These are phyloP conservation scores for Phragmatobia fuliginosa DNA, from an alignment of 2,888 invertebrate genomes.

Conservation along the genomic window DNA sequence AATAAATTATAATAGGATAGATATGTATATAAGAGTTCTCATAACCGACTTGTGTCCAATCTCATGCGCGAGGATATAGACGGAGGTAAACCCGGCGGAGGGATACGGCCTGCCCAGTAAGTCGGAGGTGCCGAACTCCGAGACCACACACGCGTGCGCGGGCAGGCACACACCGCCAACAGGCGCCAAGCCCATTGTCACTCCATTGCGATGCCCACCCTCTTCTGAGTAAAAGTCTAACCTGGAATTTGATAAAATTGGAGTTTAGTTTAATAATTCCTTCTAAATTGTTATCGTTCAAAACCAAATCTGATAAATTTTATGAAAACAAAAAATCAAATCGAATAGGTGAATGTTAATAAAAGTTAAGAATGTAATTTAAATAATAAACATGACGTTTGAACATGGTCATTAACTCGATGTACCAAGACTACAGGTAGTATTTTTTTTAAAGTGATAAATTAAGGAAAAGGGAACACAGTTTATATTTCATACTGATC, in stretches of 20 bases:
- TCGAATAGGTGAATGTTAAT: no score
- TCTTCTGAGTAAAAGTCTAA: slow-evolving; percentile 91
- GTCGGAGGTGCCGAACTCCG: slow-evolving; percentile 92
- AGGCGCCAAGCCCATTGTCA: slow-evolving; percentile 94
- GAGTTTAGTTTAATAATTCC: not conserved
- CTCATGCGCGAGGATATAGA: slow-evolving; percentile 94
- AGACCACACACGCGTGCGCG: slow-evolving; percentile 91
- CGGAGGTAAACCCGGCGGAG: slow-evolving; percentile 93
- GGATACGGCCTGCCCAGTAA: slow-evolving; percentile 92
- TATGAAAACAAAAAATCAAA: not conserved
- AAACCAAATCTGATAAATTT: not conserved
- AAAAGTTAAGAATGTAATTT: no score
- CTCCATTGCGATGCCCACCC: slow-evolving; percentile 89
- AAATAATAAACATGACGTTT: not conserved
- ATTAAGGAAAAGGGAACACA: not conserved
- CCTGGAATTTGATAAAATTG: slow-evolving; percentile 67
- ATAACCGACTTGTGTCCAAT: slow-evolving; percentile 92
- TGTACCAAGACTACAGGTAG: no score
- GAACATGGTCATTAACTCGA: no score
- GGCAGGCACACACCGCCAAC: slow-evolving; percentile 92
- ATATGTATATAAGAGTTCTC: slow-evolving; percentile 7
- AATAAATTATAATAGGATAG: no score
- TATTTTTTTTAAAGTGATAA: no score
- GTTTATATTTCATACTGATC: not conserved
- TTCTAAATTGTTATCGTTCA: no score